These are phyloP conservation scores for Pseudomyrmex cubaensis DNA, from an alignment of 1,140 invertebrate species.

Conservation along the genomic window DNA sequence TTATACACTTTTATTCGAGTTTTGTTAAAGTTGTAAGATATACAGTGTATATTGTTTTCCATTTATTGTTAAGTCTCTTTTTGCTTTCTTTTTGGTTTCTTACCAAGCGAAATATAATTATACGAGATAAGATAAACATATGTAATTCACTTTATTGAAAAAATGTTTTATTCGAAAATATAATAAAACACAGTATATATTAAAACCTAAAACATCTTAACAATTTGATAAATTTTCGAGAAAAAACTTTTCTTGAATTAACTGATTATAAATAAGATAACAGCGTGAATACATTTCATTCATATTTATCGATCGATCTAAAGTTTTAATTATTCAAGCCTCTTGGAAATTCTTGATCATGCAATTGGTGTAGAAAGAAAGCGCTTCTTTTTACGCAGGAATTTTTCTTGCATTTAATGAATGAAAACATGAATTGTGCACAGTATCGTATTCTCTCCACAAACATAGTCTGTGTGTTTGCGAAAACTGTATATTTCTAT, in stretches of 20 bases:
- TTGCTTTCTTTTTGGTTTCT: not conserved
- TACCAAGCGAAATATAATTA: not conserved
- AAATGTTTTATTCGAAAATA: not conserved
- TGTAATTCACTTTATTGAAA: not conserved
- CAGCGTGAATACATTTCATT: conserved; percentile 10
- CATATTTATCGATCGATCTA: conserved; percentile 53
- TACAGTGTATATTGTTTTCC: not conserved
- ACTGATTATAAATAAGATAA: not conserved
- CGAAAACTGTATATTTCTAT: not conserved
- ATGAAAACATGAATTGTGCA: not conserved
- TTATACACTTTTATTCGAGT: not conserved
- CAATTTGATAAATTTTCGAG: not conserved
- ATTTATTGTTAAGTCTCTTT: not conserved
- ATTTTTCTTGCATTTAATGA: conserved; percentile 3
- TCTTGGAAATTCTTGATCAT: conserved; percentile 38
- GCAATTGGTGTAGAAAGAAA: not conserved
- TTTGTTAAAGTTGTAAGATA: conserved; percentile 13
- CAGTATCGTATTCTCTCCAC: too few relatives aligned
- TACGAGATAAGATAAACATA: not conserved
- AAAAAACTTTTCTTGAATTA: not conserved
- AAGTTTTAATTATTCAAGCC: conserved; percentile 29
- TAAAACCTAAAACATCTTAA: not conserved
- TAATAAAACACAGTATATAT: not conserved
- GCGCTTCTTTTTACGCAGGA: not conserved
- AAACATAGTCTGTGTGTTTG: not conserved